Evolutionary conservation across 2,113 vertebrate species (phyloP).

Genomic region (Tachysurus fulvidraco): DNA sequence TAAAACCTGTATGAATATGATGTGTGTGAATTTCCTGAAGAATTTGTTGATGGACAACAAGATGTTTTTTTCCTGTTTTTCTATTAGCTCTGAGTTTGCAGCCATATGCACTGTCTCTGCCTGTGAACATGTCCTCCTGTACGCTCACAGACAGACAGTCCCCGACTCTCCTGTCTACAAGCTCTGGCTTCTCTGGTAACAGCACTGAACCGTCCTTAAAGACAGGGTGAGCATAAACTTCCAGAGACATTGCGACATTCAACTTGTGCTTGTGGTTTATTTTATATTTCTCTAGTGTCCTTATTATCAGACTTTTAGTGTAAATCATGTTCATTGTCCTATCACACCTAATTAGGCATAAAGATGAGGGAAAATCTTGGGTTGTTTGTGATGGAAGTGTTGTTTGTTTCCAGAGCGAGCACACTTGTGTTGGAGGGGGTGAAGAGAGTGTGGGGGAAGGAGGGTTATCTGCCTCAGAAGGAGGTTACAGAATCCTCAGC

Average conservation of each 20-base stretch:
- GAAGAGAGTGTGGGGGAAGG: constrained; percentile 90
- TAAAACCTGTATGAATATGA: not conserved
- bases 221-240: constrained; percentile 78
- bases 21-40: not conserved
- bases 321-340: not conserved
- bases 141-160: constrained; percentile 85
- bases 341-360: not conserved
- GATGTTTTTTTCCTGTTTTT: constrained; percentile 27
- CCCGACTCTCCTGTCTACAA: constrained; percentile 84
- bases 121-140: constrained; percentile 78
- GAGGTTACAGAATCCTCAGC: constrained; percentile 67
- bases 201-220: constrained; percentile 80
- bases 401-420: constrained; percentile 69
- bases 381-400: not conserved
- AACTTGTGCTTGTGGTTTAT: not conserved
- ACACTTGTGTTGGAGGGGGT: constrained; percentile 86
- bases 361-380: not conserved
- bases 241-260: not conserved
- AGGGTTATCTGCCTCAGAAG: constrained; percentile 87
- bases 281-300: not conserved
- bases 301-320: not conserved
- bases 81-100: constrained; percentile 87
- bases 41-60: not conserved
- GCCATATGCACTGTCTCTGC: constrained; percentile 86
- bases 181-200: constrained; percentile 86